These are phyloP conservation scores for Notodromas monacha DNA, from an alignment of 2,888 invertebrate genomes.

Conservation along the genomic window DNA sequence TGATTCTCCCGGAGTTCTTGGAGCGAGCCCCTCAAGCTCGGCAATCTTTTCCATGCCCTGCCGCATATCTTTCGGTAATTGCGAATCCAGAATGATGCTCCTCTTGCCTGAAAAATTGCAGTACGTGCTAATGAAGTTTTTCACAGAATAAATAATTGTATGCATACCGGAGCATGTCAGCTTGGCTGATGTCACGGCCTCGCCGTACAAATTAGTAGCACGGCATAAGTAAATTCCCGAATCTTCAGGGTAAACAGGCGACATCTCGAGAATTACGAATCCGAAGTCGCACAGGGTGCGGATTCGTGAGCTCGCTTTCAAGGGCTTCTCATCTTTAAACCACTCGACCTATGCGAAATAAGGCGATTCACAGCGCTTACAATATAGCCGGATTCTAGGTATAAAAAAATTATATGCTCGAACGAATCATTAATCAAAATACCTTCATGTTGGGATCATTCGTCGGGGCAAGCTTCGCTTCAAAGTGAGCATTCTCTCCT, in stretches of 20 bases:
- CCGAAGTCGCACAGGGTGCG: constrained; percentile 93
- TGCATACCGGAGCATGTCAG: too few species aligned
- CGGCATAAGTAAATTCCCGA: constrained; percentile 38
- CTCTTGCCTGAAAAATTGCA: constrained; percentile 27
- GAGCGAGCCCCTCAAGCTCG: constrained; percentile 52
- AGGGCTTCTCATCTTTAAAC: constrained; percentile 71
- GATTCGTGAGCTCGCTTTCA: constrained; percentile 61
- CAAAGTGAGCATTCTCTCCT: constrained; percentile 61
- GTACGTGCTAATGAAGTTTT: too few species aligned
- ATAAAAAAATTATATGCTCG: too few species aligned
- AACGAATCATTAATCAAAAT: constrained; percentile 8
- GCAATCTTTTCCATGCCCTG: constrained; percentile 74
- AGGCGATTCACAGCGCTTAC: background rate
- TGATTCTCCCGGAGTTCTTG: constrained; percentile 6
- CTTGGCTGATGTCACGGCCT: constrained; percentile 29
- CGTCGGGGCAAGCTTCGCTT: constrained; percentile 46
- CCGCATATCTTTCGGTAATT: constrained; percentile 69
- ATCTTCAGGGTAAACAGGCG: constrained; percentile 84
- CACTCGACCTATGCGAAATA: constrained; percentile 34
- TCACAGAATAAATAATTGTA: too few species aligned
- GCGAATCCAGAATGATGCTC: constrained; percentile 63
- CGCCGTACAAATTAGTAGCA: constrained; percentile 56
- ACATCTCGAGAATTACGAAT: constrained; percentile 82
- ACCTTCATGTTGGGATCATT: constrained; percentile 61
- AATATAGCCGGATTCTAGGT: too few species aligned